Evolutionary conservation across 2,797 vertebrate genomes (phyloP).

Genomic region (Yasuhikotakia modesta): DNA sequence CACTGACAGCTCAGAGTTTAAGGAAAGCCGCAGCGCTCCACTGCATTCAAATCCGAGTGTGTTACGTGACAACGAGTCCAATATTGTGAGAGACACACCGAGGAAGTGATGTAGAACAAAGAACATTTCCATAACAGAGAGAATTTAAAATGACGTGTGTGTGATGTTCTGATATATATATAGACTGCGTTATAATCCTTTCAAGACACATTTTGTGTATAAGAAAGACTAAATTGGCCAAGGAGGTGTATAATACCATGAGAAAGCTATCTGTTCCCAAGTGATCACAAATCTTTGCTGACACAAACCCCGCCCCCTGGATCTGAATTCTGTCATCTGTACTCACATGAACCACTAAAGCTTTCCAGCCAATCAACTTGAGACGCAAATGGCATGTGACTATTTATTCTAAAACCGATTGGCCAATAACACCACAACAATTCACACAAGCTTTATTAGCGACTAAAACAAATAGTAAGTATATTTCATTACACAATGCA

Average conservation of each 20-base stretch:
- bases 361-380: too few relatives aligned
- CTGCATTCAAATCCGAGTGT: slow-evolving; percentile 24
- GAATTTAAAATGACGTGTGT: slow-evolving; percentile 23
- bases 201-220: neutral
- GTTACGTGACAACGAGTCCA: slow-evolving; percentile 6
- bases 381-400: too few relatives aligned
- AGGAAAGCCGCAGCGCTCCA: slow-evolving; percentile 18
- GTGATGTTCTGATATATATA: slow-evolving; percentile 33
- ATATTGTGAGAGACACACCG: slow-evolving; percentile 22
- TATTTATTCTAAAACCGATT: too few relatives aligned
- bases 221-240: neutral
- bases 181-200: neutral
- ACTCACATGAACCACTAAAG: too few relatives aligned
- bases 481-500: too few relatives aligned
- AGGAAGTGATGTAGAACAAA: slow-evolving; percentile 40
- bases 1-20: slow-evolving; percentile 25
- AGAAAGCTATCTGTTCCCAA: neutral
- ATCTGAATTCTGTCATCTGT: too few relatives aligned
- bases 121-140: slow-evolving; percentile 33
- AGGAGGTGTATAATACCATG: neutral
- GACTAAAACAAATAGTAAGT: too few relatives aligned
- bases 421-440: too few relatives aligned
- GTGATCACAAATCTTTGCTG: neutral
- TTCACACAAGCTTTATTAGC: too few relatives aligned
- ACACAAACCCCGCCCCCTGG: too few relatives aligned